phyloP scores from a whole-genome alignment of 2,888 invertebrate genomes.

The Rhorus exstirpatorius region DNA sequence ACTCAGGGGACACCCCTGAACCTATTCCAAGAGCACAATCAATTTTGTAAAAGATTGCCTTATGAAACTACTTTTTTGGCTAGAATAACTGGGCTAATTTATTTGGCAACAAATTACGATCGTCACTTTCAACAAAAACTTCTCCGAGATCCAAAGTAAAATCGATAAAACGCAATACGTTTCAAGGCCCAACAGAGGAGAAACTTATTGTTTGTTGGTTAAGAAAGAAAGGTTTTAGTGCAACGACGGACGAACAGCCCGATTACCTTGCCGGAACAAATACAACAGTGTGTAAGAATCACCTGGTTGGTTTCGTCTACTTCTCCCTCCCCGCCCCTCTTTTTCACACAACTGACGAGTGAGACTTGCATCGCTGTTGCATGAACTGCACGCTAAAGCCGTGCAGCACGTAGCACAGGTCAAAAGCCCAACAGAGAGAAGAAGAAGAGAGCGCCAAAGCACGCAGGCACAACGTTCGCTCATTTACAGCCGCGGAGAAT shows the following conservation, averaged over 20 bases:
- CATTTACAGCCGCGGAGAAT: slow-evolving; percentile 82
- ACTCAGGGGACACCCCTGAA: too few species aligned
- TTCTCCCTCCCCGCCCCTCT: neutral
- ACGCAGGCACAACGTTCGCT: slow-evolving; percentile 70
- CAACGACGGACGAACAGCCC: neutral
- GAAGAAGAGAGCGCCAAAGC: slow-evolving; percentile 62
- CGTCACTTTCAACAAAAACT: too few species aligned
- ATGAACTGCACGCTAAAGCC: slow-evolving; percentile 20
- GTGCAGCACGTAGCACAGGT: slow-evolving; percentile 22
- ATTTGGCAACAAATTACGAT: too few species aligned
- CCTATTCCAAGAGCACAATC: too few species aligned
- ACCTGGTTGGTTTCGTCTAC: slow-evolving; percentile 20
- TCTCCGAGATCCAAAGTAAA: neutral
- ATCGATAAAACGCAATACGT: neutral
- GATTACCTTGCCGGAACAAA: slow-evolving; percentile 8
- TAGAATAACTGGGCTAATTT: too few species aligned
- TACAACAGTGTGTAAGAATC: slow-evolving; percentile 44
- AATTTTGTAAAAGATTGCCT: too few species aligned
- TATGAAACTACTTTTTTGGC: too few species aligned
- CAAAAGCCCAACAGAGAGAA: slow-evolving; percentile 59
- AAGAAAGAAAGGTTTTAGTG: slow-evolving; percentile 22
- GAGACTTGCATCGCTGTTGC: slow-evolving; percentile 19
- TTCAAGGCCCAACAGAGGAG: neutral
- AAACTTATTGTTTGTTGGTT: slow-evolving; percentile 5
- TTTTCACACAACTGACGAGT: slow-evolving; percentile 31